Conservation (phyloP, 2,113 vertebrate genomes). For the Rhinoderma darwinii region DNA sequence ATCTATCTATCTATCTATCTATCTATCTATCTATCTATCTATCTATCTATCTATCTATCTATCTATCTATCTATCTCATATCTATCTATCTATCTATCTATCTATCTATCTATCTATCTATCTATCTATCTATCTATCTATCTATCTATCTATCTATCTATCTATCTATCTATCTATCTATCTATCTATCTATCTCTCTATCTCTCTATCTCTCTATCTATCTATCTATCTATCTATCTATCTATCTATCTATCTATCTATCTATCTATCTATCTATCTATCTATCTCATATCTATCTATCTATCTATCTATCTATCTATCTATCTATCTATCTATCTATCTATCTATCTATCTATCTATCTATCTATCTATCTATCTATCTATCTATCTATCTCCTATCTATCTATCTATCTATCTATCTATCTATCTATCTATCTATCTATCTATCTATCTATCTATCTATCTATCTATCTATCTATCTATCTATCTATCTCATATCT, state of each 20-base stretch:
- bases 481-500: not conserved
- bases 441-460: not conserved
- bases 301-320: no score
- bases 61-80: no score
- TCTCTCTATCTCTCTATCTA: slow-evolving; percentile 4
- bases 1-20: no score
- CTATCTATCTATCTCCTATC: not conserved
- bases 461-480: slow-evolving; percentile 15
- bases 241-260: slow-evolving; percentile 11
- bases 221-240: not conserved
- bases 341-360: not conserved
- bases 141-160: not conserved
- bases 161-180: not conserved
- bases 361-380: not conserved
- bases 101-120: no score
- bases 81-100: no score
- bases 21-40: no score
- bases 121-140: no score
- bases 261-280: not conserved
- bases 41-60: no score
- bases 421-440: not conserved
- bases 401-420: not conserved
- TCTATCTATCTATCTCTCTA: not conserved
- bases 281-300: no score
- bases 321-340: slow-evolving; percentile 1